A percentile compares a stretch with the other conserved stretches of the same genome.
Evolutionary conservation across 2,797 vertebrate genomes (phyloP).

Genomic region (Hoplostethus atlanticus): DNA sequence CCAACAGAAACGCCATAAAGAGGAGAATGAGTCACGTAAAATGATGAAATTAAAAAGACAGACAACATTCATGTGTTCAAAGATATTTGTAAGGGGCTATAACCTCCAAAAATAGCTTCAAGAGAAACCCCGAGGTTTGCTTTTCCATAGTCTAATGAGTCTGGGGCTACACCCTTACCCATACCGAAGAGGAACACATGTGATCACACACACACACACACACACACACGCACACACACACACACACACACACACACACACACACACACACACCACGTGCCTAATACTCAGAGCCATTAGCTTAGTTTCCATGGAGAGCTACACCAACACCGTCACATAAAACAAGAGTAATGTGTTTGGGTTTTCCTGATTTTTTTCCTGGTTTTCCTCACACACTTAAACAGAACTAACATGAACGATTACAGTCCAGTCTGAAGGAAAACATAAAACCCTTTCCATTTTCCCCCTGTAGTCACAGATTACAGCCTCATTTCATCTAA

Average conservation of each 20-base stretch:
- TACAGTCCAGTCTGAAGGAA: background rate
- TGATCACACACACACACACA: background rate
- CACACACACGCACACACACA: conserved; percentile 17
- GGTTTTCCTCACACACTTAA: background rate
- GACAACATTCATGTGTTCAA: conserved; percentile 20
- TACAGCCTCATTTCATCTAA: conserved; percentile 7
- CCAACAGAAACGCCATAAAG: conserved; percentile 20
- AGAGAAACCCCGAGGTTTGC: conserved; percentile 32
- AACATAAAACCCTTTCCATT: conserved; percentile 4
- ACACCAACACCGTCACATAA: conserved; percentile 4
- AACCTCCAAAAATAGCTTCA: conserved; percentile 41
- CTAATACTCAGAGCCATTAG: conserved; percentile 61
- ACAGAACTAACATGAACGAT: background rate
- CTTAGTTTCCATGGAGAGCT: conserved; percentile 46
- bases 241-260: conserved; percentile 9
- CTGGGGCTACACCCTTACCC: conserved; percentile 53
- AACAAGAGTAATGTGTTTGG: conserved; percentile 21
- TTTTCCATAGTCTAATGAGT: conserved; percentile 53
- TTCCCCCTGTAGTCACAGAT: conserved; percentile 3
- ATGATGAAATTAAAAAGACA: conserved; percentile 13
- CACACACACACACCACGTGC: conserved; percentile 23
- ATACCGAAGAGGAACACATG: conserved; percentile 26
- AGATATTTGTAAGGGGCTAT: conserved; percentile 25
- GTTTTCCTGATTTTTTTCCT: conserved; percentile 9
- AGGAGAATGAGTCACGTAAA: conserved; percentile 14